phyloP scores from a whole-genome alignment of 2,888 invertebrate genomes.

The Eutolmus rufibarbis region DNA sequence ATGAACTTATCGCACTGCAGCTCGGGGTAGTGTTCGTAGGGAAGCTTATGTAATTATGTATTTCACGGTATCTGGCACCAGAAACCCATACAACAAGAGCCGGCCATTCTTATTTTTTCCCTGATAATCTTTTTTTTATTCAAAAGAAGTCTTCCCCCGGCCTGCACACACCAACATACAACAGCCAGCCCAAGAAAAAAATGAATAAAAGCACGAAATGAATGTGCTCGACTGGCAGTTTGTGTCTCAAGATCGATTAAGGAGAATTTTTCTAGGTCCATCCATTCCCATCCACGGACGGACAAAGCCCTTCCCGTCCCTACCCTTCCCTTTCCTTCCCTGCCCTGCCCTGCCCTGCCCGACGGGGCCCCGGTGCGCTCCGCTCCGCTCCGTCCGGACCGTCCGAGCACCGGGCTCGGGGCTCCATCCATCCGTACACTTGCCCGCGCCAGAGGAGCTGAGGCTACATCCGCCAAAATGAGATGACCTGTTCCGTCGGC shows the following conservation, averaged over 20 bases:
- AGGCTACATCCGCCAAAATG: constrained; percentile 36
- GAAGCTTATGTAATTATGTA: constrained; percentile 38
- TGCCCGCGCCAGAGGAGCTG: neutral
- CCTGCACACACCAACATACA: constrained; percentile 37
- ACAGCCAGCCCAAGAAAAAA: neutral
- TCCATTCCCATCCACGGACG: constrained; percentile 23
- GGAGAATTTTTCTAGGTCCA: constrained; percentile 43
- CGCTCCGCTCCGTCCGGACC: neutral
- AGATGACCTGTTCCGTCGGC: constrained; percentile 41
- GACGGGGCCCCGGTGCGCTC: neutral
- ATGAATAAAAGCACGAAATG: constrained; percentile 42
- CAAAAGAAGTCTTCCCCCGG: constrained; percentile 12
- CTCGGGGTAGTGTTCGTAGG: constrained; percentile 18
- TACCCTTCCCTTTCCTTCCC: neutral
- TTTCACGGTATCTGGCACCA: constrained; percentile 22
- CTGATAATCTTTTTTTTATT: constrained; percentile 26
- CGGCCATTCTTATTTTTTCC: constrained; percentile 15
- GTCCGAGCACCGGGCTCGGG: neutral
- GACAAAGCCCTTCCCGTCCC: constrained; percentile 18
- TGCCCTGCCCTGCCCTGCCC: neutral
- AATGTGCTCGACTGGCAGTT: constrained; percentile 42
- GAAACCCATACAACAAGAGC: constrained; percentile 17
- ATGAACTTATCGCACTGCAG: neutral
- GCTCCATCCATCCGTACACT: neutral
- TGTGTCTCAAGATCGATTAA: constrained; percentile 45